Conservation (phyloP, 2,113 vertebrate genomes). For the Cyanistes caeruleus region DNA sequence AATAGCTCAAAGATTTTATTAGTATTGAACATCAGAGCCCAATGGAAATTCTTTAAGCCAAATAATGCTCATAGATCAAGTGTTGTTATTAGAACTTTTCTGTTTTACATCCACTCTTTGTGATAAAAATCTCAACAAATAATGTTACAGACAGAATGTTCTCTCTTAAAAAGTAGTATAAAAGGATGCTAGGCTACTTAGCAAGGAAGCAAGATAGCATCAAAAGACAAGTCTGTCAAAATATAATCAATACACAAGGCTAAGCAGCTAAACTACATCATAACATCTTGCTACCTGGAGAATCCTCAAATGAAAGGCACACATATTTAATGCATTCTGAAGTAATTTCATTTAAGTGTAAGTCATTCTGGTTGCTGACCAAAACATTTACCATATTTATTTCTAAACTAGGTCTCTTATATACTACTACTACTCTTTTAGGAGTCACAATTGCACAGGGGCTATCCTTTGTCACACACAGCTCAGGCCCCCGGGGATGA, state of each 20-base stretch:
- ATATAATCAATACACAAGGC: neutral
- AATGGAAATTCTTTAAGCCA: neutral
- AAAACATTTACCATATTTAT: neutral
- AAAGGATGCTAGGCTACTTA: neutral
- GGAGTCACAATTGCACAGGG: neutral
- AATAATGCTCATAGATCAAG: neutral
- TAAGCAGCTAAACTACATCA: neutral
- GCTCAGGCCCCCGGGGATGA: neutral
- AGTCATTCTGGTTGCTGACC: neutral
- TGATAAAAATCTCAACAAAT: conserved; percentile 2
- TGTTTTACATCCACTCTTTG: neutral
- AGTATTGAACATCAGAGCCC: neutral
- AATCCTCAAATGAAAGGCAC: neutral
- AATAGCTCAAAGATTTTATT: neutral
- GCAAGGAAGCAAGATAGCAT: neutral
- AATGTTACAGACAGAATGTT: neutral
- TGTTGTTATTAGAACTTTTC: neutral
- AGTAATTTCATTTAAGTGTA: neutral
- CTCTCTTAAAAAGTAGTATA: neutral
- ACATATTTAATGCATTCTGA: neutral
- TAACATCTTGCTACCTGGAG: neutral
- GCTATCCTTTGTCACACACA: neutral
- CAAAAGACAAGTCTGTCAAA: neutral
- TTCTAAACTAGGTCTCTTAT: neutral
- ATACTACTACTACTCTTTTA: neutral